These are phyloP conservation scores for Trematomus bernacchii DNA, from an alignment of 2,797 vertebrate species.

Conservation along the genomic window DNA sequence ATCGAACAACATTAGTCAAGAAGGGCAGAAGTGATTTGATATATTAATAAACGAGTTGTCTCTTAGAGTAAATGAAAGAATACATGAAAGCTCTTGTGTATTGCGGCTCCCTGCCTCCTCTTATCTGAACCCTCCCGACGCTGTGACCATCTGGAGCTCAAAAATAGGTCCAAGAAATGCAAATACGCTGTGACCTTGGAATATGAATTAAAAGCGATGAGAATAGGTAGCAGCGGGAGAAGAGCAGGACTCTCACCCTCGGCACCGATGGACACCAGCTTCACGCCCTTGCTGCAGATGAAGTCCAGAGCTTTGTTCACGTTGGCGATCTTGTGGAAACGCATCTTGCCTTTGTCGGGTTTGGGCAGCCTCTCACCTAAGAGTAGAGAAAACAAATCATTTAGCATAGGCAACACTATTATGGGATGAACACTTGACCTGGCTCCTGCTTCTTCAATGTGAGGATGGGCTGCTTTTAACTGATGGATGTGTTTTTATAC, in stretches of 20 bases:
- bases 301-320: slow-evolving; percentile 95
- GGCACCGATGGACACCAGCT: slow-evolving; percentile 93
- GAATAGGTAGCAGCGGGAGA: not conserved
- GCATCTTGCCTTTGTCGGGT: slow-evolving; percentile 96
- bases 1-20: not conserved
- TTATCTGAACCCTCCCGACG: slow-evolving; percentile 26
- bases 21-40: not conserved
- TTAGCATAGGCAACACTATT: too few relatives aligned
- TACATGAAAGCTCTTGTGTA: not conserved
- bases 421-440: too few relatives aligned
- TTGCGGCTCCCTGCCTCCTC: not conserved
- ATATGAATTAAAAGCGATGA: slow-evolving; percentile 3
- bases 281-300: slow-evolving; percentile 94
- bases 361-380: slow-evolving; percentile 92
- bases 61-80: not conserved
- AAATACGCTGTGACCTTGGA: slow-evolving; percentile 29
- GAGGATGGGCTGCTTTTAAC: too few relatives aligned
- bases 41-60: not conserved
- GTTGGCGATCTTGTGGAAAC: slow-evolving; percentile 95
- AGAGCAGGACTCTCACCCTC: slow-evolving; percentile 83
- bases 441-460: too few relatives aligned
- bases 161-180: slow-evolving; percentile 16
- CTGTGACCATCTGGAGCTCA: slow-evolving; percentile 36
- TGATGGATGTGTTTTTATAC: too few relatives aligned
- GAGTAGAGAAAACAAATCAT: not conserved